Percentiles rank a stretch among this genome's conserved stretches.
Evolutionary conservation across 1,140 invertebrate genomes (phyloP).

Genomic region (Camponotus floridanus): DNA sequence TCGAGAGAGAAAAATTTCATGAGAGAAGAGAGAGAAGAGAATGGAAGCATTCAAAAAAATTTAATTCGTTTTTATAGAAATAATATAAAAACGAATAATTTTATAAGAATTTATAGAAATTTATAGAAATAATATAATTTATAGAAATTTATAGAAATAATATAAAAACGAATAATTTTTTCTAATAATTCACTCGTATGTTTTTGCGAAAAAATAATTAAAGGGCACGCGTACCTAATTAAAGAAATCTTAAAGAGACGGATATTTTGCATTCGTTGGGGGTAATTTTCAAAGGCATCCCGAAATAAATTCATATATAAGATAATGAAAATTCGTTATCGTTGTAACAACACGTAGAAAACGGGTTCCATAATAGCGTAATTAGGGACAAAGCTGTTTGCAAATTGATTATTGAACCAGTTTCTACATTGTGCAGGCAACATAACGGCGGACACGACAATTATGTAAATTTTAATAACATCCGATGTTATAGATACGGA

Average conservation of each 20-base stretch:
- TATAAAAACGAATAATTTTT: background rate
- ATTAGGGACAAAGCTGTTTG: background rate
- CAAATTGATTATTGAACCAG: constrained; percentile 27
- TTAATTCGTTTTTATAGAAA: background rate
- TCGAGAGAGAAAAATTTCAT: background rate
- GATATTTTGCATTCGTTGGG: background rate
- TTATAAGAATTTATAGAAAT: too few species aligned
- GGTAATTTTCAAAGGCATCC: background rate
- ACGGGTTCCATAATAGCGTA: background rate
- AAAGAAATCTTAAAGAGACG: background rate
- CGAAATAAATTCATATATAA: background rate
- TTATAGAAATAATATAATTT: too few species aligned
- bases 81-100: background rate
- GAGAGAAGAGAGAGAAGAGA: background rate
- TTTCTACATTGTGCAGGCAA: background rate
- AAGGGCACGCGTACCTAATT: background rate
- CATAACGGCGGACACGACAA: background rate
- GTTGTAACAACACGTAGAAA: background rate
- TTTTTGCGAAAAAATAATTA: background rate
- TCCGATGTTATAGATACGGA: background rate
- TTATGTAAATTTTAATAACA: constrained; percentile 34
- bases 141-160: background rate
- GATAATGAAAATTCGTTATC: background rate
- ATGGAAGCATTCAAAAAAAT: background rate
- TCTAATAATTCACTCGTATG: background rate